Conservation (phyloP, 2,797 vertebrate species). For the Labeo calbasu region DNA sequence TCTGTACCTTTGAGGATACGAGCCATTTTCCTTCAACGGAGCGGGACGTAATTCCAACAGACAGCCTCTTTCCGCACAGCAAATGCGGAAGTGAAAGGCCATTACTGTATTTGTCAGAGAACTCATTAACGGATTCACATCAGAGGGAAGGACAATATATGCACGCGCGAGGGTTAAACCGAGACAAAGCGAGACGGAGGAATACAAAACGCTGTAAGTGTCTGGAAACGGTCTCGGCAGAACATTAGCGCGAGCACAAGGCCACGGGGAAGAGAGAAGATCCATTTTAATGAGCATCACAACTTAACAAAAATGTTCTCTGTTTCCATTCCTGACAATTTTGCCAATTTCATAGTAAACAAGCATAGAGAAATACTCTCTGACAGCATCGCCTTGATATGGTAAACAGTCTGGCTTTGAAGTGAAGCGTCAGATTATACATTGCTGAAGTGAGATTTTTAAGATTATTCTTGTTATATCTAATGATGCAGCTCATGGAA, state of each 20-base stretch:
- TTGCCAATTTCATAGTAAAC: constrained; percentile 67
- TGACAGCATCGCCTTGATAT: constrained; percentile 70
- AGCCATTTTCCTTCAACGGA: constrained; percentile 30
- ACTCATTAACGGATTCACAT: constrained; percentile 56
- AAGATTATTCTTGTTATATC: constrained; percentile 70
- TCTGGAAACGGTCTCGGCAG: constrained; percentile 57
- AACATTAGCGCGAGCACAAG: constrained; percentile 53
- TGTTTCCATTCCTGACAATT: constrained; percentile 67
- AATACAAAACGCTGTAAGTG: constrained; percentile 60
- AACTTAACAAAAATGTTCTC: constrained; percentile 68
- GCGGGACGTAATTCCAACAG: constrained; percentile 46
- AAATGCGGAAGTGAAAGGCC: constrained; percentile 18
- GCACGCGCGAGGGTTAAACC: constrained; percentile 57
- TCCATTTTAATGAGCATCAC: constrained; percentile 68
- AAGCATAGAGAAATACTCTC: constrained; percentile 64
- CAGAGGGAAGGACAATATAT: constrained; percentile 41
- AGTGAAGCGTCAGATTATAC: constrained; percentile 66
- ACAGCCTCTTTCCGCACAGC: constrained; percentile 42
- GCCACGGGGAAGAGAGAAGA: constrained; percentile 53
- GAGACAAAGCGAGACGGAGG: constrained; percentile 52
- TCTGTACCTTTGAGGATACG: constrained; percentile 25
- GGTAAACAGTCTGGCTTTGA: constrained; percentile 70
- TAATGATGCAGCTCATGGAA: constrained; percentile 70
- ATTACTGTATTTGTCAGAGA: constrained; percentile 54
- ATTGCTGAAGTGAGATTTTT: constrained; percentile 67